phyloP scores from a whole-genome alignment of 2,888 invertebrate species.

The Aleiodes alternator region DNA sequence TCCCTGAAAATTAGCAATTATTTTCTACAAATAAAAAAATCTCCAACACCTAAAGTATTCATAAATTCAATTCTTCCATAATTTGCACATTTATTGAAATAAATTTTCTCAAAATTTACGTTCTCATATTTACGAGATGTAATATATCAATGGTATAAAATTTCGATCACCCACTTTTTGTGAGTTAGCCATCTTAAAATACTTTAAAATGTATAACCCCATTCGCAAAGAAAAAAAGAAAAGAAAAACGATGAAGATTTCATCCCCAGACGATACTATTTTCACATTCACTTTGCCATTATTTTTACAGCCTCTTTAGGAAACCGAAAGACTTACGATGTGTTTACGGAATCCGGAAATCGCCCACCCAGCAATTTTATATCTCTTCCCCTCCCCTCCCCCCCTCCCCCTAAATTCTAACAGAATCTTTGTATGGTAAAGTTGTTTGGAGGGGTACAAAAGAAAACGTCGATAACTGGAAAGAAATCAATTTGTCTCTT shows the following conservation, averaged over 20 bases:
- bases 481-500: conserved; percentile 49
- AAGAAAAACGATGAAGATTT: neutral
- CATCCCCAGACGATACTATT: conserved; percentile 33
- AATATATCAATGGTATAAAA: conserved; percentile 44
- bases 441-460: conserved; percentile 28
- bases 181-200: conserved; percentile 39
- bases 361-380: conserved; percentile 42
- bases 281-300: conserved; percentile 48
- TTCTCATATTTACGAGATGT: neutral
- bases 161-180: conserved; percentile 46
- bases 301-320: conserved; percentile 39
- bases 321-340: conserved; percentile 40
- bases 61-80: conserved; percentile 26
- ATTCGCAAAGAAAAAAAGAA: too few relatives aligned
- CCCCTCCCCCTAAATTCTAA: too few relatives aligned
- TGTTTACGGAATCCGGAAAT: conserved; percentile 51
- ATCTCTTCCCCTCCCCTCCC: conserved; percentile 20
- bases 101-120: neutral
- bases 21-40: neutral
- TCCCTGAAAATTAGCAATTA: conserved; percentile 35
- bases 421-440: neutral
- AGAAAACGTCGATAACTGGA: conserved; percentile 44
- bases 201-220: conserved; percentile 6
- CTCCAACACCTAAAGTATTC: neutral
- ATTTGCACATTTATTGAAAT: neutral